Evolutionary conservation across 2,888 invertebrate genomes (phyloP), one percentile per base, ranked within the genome.

Genomic region (Sphaerophoria taeniata): DNA sequence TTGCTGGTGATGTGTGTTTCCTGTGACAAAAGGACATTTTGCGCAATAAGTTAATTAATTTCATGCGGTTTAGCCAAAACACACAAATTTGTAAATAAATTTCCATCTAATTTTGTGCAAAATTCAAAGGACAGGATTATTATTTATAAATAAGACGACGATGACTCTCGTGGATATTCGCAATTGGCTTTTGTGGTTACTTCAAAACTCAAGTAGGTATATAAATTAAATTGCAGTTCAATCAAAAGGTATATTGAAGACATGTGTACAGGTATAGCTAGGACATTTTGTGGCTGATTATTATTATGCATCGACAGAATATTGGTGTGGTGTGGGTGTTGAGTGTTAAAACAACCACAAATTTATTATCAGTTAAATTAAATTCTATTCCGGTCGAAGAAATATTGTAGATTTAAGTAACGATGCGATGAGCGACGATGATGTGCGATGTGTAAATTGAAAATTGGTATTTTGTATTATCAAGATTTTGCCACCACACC

Each of bases 11-110:
- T 34, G 1, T 45, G 49, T 5, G 3, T 60, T 65, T 36, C 34
- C 34, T 79, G 24, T 0, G 39, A 6, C 45, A 43, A 9, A 47
- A 34, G 49, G 34, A 11, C n/a, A 53, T 49, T 67, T 36, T 61
- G 33, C 24, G 24, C 63, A 63, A 82, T 72, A 72, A 47, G 76
- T 67, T 82, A 82, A 82, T 82, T 77, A 82, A 77, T 77, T 82
- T 82, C 72, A 9, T 77, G 77, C 43, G 82, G 82, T 56, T 73
- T 77, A 55, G 73, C 82, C 60, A 67, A 81, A 58, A 39, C 60
- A 76, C 24, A 53, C 53, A 61, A 49, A 16, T 16, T 79, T 56
- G 36, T 36, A 45, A 70, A 65, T 58, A 71, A 65, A 75, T 47
- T 70, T 61, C 43, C 65, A 67, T 75, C 70, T 58, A 36, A 60